These are phyloP conservation scores for Cetoscarus ocellatus DNA, from an alignment of 2,797 vertebrate genomes.

Conservation along the genomic window DNA sequence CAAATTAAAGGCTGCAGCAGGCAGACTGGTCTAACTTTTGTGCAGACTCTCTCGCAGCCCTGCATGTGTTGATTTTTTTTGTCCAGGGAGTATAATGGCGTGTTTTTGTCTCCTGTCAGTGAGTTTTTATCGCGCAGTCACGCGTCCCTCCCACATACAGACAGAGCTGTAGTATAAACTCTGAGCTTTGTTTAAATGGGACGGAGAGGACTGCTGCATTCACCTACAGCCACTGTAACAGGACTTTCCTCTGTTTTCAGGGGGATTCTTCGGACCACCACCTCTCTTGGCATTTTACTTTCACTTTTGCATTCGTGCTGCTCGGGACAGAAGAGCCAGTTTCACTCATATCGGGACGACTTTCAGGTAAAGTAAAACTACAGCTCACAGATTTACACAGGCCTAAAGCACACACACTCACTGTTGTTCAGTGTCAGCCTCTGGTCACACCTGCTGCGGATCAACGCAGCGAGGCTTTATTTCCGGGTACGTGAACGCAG, in stretches of 20 bases:
- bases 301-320: not conserved
- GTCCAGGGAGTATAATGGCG: not conserved
- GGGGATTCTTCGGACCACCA: too few species aligned
- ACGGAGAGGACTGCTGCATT: accelerated
- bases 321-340: not conserved
- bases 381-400: not conserved
- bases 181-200: conserved; percentile 29
- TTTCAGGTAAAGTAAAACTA: conserved; percentile 23
- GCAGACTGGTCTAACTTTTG: not conserved
- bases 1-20: not conserved
- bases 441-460: too few species aligned
- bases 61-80: not conserved
- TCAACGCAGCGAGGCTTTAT: not conserved
- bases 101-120: conserved; percentile 7
- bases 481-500: conserved; percentile 14
- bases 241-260: accelerated
- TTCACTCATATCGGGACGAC: not conserved
- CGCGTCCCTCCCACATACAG: conserved; percentile 52
- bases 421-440: too few species aligned
- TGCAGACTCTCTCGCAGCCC: not conserved
- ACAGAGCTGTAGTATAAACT: not conserved
- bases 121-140: conserved; percentile 66
- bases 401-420: not conserved
- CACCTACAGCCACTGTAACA: accelerated
- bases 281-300: not conserved